Evolutionary conservation across 2,888 invertebrate species (phyloP).

Genomic region (Netelia virgata): DNA sequence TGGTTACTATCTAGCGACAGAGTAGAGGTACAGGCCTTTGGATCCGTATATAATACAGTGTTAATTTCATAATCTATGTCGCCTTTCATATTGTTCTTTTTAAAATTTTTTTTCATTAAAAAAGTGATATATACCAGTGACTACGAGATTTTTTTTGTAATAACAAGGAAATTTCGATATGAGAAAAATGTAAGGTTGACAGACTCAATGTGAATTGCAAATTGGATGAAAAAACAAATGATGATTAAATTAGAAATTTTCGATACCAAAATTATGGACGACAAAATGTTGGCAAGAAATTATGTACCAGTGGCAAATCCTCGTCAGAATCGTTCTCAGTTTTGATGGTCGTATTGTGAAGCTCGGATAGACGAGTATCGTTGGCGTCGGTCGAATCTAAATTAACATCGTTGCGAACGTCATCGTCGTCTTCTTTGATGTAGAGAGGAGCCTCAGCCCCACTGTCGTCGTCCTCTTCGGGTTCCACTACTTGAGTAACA

Average conservation of each 20-base stretch:
- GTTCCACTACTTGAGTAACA: conserved; percentile 81
- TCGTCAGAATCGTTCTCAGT: conserved; percentile 89
- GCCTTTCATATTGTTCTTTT: conserved; percentile 29
- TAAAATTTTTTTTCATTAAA: not conserved
- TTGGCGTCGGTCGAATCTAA: conserved; percentile 81
- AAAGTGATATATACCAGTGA: not conserved
- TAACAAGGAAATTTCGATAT: conserved; percentile 40
- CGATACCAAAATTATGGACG: conserved; percentile 30
- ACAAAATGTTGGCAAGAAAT: conserved; percentile 80
- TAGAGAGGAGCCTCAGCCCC: conserved; percentile 86
- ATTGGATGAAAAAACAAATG: conserved; percentile 45
- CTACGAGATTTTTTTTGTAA: not conserved
- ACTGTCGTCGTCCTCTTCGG: conserved; percentile 79
- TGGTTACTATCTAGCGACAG: conserved; percentile 49
- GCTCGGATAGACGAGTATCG: conserved; percentile 81
- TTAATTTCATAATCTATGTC: conserved; percentile 47
- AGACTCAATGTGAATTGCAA: conserved; percentile 28
- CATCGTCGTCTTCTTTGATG: conserved; percentile 84
- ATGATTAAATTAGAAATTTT: conserved; percentile 36
- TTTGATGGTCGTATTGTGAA: conserved; percentile 83
- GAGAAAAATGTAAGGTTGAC: conserved; percentile 53
- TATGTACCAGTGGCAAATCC: conserved; percentile 90
- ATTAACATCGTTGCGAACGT: conserved; percentile 86
- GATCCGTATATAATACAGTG: conserved; percentile 41
- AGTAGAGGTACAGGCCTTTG: conserved; percentile 52